Evolutionary conservation across 2,113 vertebrate genomes (phyloP).

Genomic region (Xiphorhynchus elegans): DNA sequence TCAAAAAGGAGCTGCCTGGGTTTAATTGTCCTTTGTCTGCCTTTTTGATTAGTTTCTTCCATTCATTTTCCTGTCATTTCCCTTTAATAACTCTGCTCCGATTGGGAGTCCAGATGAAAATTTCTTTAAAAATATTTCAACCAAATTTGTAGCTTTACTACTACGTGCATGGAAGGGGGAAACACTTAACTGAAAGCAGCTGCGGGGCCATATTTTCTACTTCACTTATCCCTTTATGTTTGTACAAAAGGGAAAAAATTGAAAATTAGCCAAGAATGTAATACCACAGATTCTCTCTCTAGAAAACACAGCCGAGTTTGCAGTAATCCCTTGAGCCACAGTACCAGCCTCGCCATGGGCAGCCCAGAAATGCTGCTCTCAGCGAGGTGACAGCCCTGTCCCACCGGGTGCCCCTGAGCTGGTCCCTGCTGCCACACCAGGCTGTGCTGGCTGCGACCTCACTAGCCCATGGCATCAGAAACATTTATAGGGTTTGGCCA

Average conservation of each 20-base stretch:
- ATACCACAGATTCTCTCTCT: neutral
- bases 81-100: neutral
- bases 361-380: neutral
- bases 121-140: neutral
- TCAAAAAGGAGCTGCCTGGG: neutral
- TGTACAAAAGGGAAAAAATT: constrained; percentile 2
- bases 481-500: fast-evolving
- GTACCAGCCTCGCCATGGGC: neutral
- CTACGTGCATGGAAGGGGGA: neutral
- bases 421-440: fast-evolving
- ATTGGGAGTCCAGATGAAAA: neutral
- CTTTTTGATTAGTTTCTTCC: constrained; percentile 25
- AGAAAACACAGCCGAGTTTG: neutral
- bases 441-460: fast-evolving
- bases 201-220: neutral
- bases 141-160: neutral
- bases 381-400: fast-evolving
- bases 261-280: constrained; percentile 36
- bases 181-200: constrained; percentile 5
- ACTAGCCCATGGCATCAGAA: fast-evolving
- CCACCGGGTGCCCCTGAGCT: neutral
- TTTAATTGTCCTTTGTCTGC: neutral
- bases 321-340: neutral
- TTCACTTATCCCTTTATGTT: constrained; percentile 31
- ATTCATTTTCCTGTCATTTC: neutral